These are phyloP conservation scores for Anser cygnoides DNA, from an alignment of 2,113 vertebrate species.

Conservation along the genomic window DNA sequence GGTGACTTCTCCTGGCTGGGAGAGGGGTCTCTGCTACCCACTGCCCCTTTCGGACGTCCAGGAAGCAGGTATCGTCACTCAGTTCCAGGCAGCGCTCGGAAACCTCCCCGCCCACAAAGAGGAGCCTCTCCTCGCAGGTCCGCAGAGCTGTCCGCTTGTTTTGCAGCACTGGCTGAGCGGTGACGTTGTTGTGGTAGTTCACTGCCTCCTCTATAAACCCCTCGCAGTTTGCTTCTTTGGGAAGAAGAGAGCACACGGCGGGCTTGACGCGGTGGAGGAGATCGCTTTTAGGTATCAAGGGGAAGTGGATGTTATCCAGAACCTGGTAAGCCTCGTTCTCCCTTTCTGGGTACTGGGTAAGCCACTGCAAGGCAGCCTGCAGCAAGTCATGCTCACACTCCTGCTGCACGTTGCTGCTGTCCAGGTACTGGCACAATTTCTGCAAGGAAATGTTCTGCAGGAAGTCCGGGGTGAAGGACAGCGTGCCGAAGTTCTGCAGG, in stretches of 20 bases:
- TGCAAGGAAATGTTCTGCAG: constrained; percentile 83
- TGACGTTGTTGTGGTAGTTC: constrained; percentile 83
- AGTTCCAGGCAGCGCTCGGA: constrained; percentile 92
- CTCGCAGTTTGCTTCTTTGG: constrained; percentile 82
- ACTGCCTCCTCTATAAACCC: constrained; percentile 88
- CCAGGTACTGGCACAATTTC: constrained; percentile 88
- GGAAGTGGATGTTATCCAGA: constrained; percentile 89
- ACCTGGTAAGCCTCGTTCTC: constrained; percentile 79
- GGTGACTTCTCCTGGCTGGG: constrained; percentile 89
- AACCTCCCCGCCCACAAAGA: constrained; percentile 93
- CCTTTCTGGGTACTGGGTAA: constrained; percentile 84
- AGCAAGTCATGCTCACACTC: constrained; percentile 88
- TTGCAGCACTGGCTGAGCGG: constrained; percentile 88
- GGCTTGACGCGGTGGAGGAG: constrained; percentile 86
- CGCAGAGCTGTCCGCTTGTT: constrained; percentile 81
- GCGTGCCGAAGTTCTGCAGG: constrained; percentile 83
- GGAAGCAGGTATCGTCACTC: constrained; percentile 88
- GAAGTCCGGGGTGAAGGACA: constrained; percentile 88
- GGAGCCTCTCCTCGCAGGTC: constrained; percentile 81
- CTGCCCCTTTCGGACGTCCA: constrained; percentile 77
- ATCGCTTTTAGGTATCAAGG: constrained; percentile 85
- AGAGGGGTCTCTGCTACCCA: constrained; percentile 91
- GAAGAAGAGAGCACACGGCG: constrained; percentile 82
- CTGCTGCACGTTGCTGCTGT: constrained; percentile 86
- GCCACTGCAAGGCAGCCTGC: constrained; percentile 89